phyloP scores from a whole-genome alignment of 2,797 vertebrate species.

The Eleutherodactylus coqui region DNA sequence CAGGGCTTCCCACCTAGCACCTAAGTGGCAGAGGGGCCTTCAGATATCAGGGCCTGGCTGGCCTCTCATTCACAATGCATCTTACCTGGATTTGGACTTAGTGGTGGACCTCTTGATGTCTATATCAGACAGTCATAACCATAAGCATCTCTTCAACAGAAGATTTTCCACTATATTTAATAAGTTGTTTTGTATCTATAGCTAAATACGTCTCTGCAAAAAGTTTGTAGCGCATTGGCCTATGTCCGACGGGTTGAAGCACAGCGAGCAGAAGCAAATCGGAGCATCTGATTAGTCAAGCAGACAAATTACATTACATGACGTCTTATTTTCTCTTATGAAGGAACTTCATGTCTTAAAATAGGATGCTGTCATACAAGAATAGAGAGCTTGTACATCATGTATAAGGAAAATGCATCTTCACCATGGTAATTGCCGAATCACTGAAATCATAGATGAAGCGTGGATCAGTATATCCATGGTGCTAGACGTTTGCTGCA shows the following conservation, averaged over 20 bases:
- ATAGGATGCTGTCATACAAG: neutral
- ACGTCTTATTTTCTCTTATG: conserved; percentile 13
- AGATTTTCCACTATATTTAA: conserved; percentile 6
- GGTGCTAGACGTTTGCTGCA: neutral
- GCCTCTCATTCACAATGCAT: too few relatives aligned
- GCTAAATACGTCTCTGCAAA: neutral
- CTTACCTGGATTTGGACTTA: too few relatives aligned
- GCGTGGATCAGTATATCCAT: neutral
- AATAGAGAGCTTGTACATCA: neutral
- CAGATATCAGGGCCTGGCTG: too few relatives aligned
- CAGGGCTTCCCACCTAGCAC: too few relatives aligned
- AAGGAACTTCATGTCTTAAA: neutral
- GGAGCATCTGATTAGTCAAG: conserved; percentile 26
- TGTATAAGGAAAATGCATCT: neutral
- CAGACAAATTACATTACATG: neutral
- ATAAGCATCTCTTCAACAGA: neutral
- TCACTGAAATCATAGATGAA: neutral
- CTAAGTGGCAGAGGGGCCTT: too few relatives aligned
- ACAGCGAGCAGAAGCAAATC: conserved; percentile 1
- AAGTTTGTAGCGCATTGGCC: neutral
- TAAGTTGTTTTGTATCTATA: neutral
- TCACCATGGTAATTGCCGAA: neutral
- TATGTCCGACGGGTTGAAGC: neutral
- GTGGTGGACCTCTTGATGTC: neutral
- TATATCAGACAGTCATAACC: neutral